phyloP scores from a whole-genome alignment of 2,113 vertebrate genomes.

The Amblyornis subalaris region DNA sequence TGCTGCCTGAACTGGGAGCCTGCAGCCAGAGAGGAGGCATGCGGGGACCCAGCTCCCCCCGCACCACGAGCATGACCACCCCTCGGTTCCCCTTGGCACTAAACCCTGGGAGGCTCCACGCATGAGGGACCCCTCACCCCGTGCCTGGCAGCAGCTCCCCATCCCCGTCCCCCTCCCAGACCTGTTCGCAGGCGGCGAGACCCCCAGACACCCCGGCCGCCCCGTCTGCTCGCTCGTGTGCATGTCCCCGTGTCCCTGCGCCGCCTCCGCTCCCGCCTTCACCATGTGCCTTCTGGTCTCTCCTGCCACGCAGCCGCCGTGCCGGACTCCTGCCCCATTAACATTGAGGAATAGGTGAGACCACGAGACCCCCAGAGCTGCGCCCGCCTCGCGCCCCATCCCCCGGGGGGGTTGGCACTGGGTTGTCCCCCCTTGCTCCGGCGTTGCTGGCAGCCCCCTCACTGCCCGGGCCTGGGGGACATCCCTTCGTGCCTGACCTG shows the following conservation, averaged over 20 bases:
- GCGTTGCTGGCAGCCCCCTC: background rate
- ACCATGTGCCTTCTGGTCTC: constrained; percentile 82
- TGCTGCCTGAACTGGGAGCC: background rate
- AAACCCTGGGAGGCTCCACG: background rate
- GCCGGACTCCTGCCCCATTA: constrained; percentile 90
- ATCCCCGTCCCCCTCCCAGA: background rate
- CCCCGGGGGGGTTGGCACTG: background rate
- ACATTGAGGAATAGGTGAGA: constrained; percentile 92
- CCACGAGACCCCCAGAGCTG: constrained; percentile 61
- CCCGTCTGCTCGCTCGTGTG: constrained; percentile 47
- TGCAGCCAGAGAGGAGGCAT: background rate
- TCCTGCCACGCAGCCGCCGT: constrained; percentile 79
- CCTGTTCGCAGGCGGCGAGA: fast-evolving
- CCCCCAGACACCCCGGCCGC: fast-evolving
- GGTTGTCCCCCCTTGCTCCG: background rate
- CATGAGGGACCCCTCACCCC: background rate
- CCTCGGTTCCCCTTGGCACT: background rate
- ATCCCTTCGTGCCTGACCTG: background rate
- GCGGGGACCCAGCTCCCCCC: fast-evolving
- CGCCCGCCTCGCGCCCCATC: background rate
- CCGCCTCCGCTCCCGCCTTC: constrained; percentile 25
- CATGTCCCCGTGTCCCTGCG: background rate
- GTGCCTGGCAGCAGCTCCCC: fast-evolving
- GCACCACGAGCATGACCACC: background rate
- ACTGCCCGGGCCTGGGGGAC: background rate